Percentiles rank a stretch among this genome's conserved stretches.
Evolutionary conservation across 1,140 invertebrate species (phyloP).

Genomic region (Lordiphosa mommai): DNA sequence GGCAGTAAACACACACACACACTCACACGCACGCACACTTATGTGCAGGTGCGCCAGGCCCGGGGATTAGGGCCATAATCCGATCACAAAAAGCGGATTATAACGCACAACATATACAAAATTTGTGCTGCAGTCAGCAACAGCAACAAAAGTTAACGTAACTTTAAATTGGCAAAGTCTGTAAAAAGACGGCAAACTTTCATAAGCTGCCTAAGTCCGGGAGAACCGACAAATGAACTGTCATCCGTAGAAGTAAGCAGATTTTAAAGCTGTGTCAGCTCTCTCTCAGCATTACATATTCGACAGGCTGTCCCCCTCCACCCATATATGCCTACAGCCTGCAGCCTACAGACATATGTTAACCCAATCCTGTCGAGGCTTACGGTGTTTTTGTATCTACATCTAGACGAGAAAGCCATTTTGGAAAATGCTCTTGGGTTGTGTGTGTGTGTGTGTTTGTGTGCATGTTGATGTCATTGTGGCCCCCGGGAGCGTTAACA

Average conservation of each 20-base stretch:
- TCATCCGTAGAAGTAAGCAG: constrained; percentile 20
- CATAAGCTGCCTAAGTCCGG: constrained; percentile 56
- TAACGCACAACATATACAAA: constrained; percentile 55
- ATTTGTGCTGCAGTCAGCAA: constrained; percentile 16
- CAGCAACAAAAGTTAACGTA: constrained; percentile 34
- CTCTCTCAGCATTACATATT: constrained; percentile 28
- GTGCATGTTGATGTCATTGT: constrained; percentile 47
- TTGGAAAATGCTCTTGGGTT: constrained; percentile 48
- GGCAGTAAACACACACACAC: background rate
- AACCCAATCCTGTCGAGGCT: constrained; percentile 39
- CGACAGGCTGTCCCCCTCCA: constrained; percentile 13
- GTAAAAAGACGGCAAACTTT: constrained; percentile 15
- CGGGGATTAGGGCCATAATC: constrained; percentile 72
- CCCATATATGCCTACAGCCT: constrained; percentile 12
- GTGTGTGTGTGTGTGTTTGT: constrained; percentile 8
- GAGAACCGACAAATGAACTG: constrained; percentile 11
- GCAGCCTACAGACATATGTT: constrained; percentile 45
- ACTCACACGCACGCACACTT: constrained; percentile 1
- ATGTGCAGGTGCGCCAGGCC: constrained; percentile 5
- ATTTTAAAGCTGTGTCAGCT: constrained; percentile 36
- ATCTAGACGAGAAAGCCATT: constrained; percentile 49
- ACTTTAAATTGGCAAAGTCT: constrained; percentile 54
- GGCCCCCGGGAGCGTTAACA: constrained; percentile 51
- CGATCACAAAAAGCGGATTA: constrained; percentile 76
- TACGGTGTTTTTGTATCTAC: constrained; percentile 61